Conservation (phyloP, 2,797 vertebrate genomes). For the Catamblyrhynchus diadema region DNA sequence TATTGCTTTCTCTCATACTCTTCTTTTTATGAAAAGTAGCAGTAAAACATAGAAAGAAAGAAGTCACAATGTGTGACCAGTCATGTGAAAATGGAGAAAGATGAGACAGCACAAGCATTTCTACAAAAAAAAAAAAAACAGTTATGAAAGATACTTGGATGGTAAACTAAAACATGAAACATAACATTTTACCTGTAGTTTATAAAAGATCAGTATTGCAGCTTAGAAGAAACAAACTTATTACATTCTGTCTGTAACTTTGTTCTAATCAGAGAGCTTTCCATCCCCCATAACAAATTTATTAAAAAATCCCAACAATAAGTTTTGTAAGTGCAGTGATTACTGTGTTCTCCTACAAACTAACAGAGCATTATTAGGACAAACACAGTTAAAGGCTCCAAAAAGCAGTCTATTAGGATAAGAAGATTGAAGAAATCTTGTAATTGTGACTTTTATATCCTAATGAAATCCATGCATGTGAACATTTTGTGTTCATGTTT, state of each 20-base stretch:
- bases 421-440: background rate
- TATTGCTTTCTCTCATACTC: background rate
- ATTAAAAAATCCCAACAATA: background rate
- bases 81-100: background rate
- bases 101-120: background rate
- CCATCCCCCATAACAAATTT: background rate
- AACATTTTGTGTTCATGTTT: background rate
- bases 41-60: background rate
- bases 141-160: background rate
- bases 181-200: background rate
- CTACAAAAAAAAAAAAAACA: background rate
- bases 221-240: background rate
- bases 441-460: background rate
- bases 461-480: background rate
- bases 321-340: background rate
- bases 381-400: background rate
- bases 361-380: background rate
- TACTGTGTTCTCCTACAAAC: background rate
- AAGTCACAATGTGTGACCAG: background rate
- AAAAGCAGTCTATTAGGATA: background rate
- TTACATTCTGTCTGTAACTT: background rate
- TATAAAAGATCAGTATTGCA: background rate
- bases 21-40: background rate
- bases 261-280: background rate
- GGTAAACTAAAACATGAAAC: background rate